Conservation (phyloP, 2,888 invertebrate species). For the Dynastes hyllus region DNA sequence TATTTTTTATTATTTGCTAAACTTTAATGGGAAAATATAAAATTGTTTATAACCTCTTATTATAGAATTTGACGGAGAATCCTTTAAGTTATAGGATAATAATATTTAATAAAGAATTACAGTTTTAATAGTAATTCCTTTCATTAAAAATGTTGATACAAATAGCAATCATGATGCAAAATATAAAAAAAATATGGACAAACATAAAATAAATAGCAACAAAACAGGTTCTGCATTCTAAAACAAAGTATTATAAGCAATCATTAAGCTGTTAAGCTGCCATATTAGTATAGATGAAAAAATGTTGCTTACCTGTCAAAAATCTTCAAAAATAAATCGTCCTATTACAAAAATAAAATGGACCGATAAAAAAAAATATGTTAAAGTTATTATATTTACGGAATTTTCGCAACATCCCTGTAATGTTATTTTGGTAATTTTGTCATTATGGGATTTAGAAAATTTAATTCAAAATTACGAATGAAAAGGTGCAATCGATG, state of each 20-base stretch:
- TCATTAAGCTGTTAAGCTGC: conserved; percentile 44
- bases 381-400: conserved; percentile 42
- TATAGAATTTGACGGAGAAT: no score
- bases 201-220: neutral
- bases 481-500: neutral
- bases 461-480: neutral
- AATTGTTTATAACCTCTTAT: no score
- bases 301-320: conserved; percentile 49
- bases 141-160: no score
- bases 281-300: conserved; percentile 40
- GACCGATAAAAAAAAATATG: conserved; percentile 36
- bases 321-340: conserved; percentile 47
- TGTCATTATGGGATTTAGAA: neutral
- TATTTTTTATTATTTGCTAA: no score
- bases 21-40: no score
- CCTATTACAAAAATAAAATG: conserved; percentile 38
- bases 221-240: neutral
- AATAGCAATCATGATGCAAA: no score
- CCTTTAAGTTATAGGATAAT: no score
- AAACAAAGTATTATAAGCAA: neutral
- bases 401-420: conserved; percentile 19
- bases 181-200: no score
- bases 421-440: conserved; percentile 4
- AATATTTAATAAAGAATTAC: no score
- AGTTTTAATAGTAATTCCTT: no score